Evolutionary conservation across 2,888 invertebrate genomes (phyloP).

Genomic region (Shargacucullia verbasci): DNA sequence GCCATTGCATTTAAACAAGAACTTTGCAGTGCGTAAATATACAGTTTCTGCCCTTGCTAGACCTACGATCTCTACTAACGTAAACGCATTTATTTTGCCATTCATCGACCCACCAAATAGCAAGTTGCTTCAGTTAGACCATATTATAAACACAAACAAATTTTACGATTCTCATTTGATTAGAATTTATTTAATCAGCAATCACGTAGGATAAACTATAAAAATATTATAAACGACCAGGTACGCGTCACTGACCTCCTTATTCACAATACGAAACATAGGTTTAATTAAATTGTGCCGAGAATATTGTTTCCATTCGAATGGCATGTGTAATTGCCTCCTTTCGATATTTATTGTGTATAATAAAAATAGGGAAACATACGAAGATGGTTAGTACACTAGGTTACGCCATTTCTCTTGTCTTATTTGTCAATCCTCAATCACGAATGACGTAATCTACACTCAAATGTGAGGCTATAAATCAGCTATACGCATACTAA

Average conservation of each 20-base stretch:
- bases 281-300: not conserved
- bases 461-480: constrained; percentile 58
- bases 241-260: not conserved
- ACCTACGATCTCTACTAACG: too few species aligned
- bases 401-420: constrained; percentile 5
- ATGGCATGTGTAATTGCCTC: not conserved
- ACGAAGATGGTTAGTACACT: not conserved
- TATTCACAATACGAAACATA: not conserved
- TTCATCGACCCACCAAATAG: too few species aligned
- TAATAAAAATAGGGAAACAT: not conserved
- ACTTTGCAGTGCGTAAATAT: too few species aligned
- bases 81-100: too few species aligned
- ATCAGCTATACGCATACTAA: constrained; percentile 65
- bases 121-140: too few species aligned
- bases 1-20: too few species aligned
- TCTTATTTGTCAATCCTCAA: constrained; percentile 25
- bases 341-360: not conserved
- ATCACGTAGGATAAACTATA: too few species aligned
- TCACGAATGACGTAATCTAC: constrained; percentile 62
- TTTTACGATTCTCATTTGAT: too few species aligned
- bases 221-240: not conserved
- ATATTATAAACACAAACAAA: too few species aligned
- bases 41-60: too few species aligned
- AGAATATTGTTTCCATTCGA: not conserved
- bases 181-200: too few species aligned